These are phyloP conservation scores for Lethenteron reissneri DNA, from an alignment of 2,113 vertebrate species.

Conservation along the genomic window DNA sequence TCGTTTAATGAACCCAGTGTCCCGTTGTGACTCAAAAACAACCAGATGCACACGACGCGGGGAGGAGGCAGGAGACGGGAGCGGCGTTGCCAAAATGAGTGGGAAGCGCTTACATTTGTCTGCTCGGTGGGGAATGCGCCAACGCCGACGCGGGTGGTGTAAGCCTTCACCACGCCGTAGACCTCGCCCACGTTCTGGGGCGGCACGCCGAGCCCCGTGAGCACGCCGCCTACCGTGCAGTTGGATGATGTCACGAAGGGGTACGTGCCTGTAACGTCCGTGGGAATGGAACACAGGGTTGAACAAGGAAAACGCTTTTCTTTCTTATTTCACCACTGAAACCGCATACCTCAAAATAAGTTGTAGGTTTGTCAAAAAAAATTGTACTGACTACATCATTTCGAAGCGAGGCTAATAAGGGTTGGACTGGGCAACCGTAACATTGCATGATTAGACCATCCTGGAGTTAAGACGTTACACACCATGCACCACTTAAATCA, in stretches of 20 bases:
- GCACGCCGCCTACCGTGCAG: constrained; percentile 33
- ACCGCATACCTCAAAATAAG: too few species aligned
- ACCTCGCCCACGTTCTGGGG: constrained; percentile 27
- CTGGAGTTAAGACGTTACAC: too few species aligned
- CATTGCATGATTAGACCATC: too few species aligned
- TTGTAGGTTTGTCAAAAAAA: too few species aligned
- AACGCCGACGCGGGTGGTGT: constrained; percentile 38
- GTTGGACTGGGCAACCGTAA: too few species aligned
- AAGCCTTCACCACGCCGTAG: constrained; percentile 42
- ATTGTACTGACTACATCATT: too few species aligned
- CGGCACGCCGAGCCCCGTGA: constrained; percentile 39
- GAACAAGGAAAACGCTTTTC: too few species aligned
- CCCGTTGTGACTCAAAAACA: not conserved
- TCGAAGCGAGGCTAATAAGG: too few species aligned
- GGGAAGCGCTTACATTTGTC: constrained; percentile 26
- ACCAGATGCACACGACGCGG: not conserved
- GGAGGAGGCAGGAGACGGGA: accelerated
- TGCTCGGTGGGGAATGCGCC: constrained; percentile 46
- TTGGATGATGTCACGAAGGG: constrained; percentile 41
- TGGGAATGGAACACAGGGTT: too few species aligned
- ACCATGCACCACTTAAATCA: too few species aligned
- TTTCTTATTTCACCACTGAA: too few species aligned
- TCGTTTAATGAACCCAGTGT: too few species aligned
- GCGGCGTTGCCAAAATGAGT: not conserved
- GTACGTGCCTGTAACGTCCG: constrained; percentile 25